These are phyloP conservation scores for Mycetomoellerius zeteki DNA, from an alignment of 1,140 invertebrate species.

Conservation along the genomic window DNA sequence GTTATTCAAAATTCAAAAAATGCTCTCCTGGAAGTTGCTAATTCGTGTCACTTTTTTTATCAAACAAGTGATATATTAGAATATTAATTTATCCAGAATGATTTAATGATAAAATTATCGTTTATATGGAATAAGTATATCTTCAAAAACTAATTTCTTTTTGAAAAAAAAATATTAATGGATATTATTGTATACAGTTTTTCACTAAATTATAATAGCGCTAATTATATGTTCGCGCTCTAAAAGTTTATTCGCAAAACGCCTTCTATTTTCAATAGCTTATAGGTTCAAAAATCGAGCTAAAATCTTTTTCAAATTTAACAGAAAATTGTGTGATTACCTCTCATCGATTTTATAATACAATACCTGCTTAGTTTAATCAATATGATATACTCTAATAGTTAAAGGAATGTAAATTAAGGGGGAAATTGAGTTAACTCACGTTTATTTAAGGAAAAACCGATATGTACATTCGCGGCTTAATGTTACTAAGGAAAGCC, in stretches of 20 bases:
- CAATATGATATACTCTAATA: background rate
- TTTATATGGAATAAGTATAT: background rate
- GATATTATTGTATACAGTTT: background rate
- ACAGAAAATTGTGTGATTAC: background rate
- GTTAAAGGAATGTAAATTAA: background rate
- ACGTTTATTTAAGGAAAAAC: conserved; percentile 14
- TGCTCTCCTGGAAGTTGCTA: no score
- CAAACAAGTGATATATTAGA: background rate
- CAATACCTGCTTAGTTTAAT: background rate
- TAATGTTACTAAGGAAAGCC: conserved; percentile 15
- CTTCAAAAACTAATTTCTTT: background rate
- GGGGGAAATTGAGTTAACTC: background rate
- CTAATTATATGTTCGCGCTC: background rate
- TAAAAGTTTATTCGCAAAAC: background rate
- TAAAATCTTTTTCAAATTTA: background rate
- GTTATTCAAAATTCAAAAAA: no score
- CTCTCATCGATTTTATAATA: background rate
- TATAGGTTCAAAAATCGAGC: background rate
- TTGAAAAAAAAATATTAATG: background rate
- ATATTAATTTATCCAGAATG: background rate
- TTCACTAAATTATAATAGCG: conserved; percentile 2
- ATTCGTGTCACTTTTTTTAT: no score
- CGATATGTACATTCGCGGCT: background rate
- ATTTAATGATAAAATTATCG: background rate
- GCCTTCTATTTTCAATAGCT: background rate